These are phyloP conservation scores for Phylloscopus whistleri DNA, from an alignment of 2,113 vertebrate species.

Conservation along the genomic window DNA sequence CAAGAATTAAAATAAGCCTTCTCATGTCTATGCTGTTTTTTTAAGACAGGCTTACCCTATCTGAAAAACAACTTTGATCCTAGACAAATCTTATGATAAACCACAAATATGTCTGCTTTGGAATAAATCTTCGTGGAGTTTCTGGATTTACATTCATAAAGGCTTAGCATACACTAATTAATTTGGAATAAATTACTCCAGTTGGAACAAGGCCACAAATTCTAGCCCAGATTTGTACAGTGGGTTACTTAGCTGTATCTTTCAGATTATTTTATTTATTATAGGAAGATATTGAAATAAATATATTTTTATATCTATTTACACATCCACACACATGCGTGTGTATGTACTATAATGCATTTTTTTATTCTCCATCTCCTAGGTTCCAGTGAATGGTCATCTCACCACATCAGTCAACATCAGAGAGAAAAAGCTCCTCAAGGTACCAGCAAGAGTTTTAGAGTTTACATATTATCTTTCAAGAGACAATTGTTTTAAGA, in stretches of 20 bases:
- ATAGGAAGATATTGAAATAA: background rate
- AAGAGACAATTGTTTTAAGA: background rate
- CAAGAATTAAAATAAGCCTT: constrained; percentile 31
- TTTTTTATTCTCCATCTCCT: background rate
- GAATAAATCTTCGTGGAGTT: constrained; percentile 21
- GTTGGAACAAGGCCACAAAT: background rate
- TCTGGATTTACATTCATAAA: constrained; percentile 30
- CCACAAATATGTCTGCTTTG: constrained; percentile 42
- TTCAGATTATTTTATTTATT: background rate
- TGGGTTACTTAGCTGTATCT: background rate
- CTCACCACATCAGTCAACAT: background rate
- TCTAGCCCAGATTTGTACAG: background rate
- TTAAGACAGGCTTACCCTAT: constrained; percentile 5
- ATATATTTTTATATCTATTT: background rate
- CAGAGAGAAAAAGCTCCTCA: constrained; percentile 50
- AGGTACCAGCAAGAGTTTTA: constrained; percentile 21
- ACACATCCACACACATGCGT: background rate
- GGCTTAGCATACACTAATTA: constrained; percentile 28
- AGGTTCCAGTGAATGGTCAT: constrained; percentile 44
- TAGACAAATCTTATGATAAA: constrained; percentile 38
- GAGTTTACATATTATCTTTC: background rate
- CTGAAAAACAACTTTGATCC: constrained; percentile 41
- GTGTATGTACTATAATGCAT: background rate
- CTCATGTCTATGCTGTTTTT: background rate
- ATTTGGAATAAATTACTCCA: constrained; percentile 41